Conservation (phyloP, 2,797 vertebrate species). For the Labroides dimidiatus region DNA sequence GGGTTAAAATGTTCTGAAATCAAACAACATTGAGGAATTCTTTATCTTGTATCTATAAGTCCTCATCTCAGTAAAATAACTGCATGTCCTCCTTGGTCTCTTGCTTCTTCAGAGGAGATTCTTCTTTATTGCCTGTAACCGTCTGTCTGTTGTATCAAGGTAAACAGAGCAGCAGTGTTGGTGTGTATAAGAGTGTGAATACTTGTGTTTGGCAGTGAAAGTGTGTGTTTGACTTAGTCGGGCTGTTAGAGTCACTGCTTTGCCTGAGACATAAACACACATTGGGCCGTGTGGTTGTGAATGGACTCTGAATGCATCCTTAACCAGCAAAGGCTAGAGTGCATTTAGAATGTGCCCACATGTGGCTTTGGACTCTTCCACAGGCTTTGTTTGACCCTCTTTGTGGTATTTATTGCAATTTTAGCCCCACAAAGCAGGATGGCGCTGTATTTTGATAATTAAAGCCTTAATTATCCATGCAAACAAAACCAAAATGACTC, state of each 20-base stretch:
- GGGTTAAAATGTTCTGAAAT: slow-evolving; percentile 20
- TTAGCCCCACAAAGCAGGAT: slow-evolving; percentile 19
- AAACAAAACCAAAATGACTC: slow-evolving; percentile 2
- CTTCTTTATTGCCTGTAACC: slow-evolving; percentile 31
- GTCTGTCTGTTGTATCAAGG: slow-evolving; percentile 36
- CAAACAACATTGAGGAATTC: not conserved
- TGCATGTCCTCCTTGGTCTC: slow-evolving; percentile 10
- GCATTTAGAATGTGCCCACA: slow-evolving; percentile 48
- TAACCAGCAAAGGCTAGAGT: slow-evolving; percentile 49
- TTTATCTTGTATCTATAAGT: too few relatives aligned
- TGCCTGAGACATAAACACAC: slow-evolving; percentile 47
- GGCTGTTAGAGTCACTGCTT: slow-evolving; percentile 26
- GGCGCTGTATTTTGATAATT: not conserved
- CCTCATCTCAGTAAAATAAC: not conserved
- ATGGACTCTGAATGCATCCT: slow-evolving; percentile 46
- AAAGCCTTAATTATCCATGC: not conserved
- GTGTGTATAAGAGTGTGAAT: slow-evolving; percentile 57
- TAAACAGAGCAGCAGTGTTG: slow-evolving; percentile 54
- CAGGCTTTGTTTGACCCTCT: slow-evolving; percentile 36
- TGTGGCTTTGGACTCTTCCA: slow-evolving; percentile 53
- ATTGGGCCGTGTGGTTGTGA: slow-evolving; percentile 45
- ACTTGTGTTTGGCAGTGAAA: slow-evolving; percentile 67
- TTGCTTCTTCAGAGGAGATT: slow-evolving; percentile 11
- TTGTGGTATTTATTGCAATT: slow-evolving; percentile 35
- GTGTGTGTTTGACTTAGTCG: slow-evolving; percentile 67